Percentiles rank a stretch among this genome's conserved stretches.
Evolutionary conservation across 2,113 vertebrate species (phyloP).

Genomic region (Chinchilla lanigera): DNA sequence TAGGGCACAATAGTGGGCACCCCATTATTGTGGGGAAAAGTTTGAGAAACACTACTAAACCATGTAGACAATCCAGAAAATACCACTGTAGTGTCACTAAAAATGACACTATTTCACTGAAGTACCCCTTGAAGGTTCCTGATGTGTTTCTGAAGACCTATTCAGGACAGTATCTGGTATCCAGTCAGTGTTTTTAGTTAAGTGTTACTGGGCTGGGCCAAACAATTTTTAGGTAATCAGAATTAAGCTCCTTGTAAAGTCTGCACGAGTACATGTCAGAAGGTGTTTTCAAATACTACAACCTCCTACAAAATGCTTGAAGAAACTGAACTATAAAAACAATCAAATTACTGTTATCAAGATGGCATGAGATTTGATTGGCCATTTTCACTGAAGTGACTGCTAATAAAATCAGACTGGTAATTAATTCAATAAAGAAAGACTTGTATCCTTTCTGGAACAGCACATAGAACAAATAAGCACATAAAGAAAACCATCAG

Average conservation of each 20-base stretch:
- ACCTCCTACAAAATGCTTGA: not conserved
- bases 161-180: not conserved
- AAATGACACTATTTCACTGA: not conserved
- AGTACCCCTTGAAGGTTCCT: not conserved
- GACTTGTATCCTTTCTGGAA: slow-evolving; percentile 1
- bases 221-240: not conserved
- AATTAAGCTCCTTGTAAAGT: slow-evolving; percentile 29
- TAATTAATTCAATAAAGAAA: slow-evolving; percentile 4
- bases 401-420: slow-evolving; percentile 17
- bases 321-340: slow-evolving; percentile 5
- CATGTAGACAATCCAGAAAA: not conserved
- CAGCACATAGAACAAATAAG: not conserved
- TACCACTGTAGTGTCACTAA: not conserved
- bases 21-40: not conserved
- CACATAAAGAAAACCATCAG: slow-evolving; percentile 47
- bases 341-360: not conserved
- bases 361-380: not conserved
- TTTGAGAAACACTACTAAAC: not conserved
- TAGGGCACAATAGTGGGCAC: not conserved
- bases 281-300: slow-evolving; percentile 21
- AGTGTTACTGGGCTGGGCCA: not conserved
- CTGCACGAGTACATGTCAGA: not conserved
- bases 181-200: not conserved
- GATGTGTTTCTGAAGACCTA: slow-evolving; percentile 19
- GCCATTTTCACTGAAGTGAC: not conserved